Base-by-base conservation (phyloP, 2,888 invertebrate species). In the Amphimallon solstitiale region DNA sequence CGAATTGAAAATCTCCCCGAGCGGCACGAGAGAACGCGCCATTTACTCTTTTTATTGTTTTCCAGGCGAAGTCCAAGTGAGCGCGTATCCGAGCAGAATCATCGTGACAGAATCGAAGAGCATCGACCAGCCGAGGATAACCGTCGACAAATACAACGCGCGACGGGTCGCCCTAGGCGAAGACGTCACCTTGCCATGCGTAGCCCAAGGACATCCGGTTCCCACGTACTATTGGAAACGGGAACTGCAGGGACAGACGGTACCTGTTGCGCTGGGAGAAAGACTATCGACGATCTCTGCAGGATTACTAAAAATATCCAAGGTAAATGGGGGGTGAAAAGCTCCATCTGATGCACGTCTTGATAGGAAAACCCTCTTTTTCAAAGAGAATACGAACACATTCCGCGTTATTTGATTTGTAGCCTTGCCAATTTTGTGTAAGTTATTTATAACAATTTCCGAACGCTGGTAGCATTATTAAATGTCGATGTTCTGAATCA, bases 171-270 rank as follows among this genome's bases (percentile, higher is more conserved):
- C 87, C 70, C 86, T 88, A 68, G 92, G 92, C 37, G 90, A 89
- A 68, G 90, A 91, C 79, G 89, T 91, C 74, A 89, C 89, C 72
- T 81, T 93, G 73, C 90, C 92, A 48, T 93, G 92, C 81, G 90
- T 90, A 29, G 92, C 92, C 62, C 92, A 92, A 82, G 92, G 92
- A 70, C 90, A 91, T 86, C 92, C 92, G 2, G 90, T 92, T 67
- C 92, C 93, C 65, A 89, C 87, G 68, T 92, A 92, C 83, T 89
- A 91, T 80, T 93, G 93, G 93, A 90, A 89, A 81, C 88, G 90
- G 66, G 92, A 92, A 79, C 87, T 89, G 73, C 90, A 89, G 76
- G 90, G 90, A 67, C 89, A 90, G 79, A 79, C 78, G 66, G 84
- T 87, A 74, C 89, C 90, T 45, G 85, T 92, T 79, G 88, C 88